Evolutionary conservation across 2,113 vertebrate genomes (phyloP).

Genomic region (Muscicapa adusta): DNA sequence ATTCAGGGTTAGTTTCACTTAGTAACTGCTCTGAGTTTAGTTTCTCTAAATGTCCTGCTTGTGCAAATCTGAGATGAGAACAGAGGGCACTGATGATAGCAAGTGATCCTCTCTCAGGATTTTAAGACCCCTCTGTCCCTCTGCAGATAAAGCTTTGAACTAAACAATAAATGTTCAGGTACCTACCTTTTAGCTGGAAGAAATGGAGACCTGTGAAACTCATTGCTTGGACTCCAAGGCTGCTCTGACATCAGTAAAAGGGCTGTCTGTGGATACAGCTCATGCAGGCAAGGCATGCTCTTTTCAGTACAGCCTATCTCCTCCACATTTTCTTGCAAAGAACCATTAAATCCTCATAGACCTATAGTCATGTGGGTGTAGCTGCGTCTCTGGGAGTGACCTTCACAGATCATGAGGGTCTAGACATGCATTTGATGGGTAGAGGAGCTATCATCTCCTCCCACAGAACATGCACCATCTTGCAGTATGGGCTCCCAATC

Average conservation of each 20-base stretch:
- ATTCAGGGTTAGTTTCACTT: not conserved
- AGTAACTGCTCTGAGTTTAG: not conserved
- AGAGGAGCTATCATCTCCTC: not conserved
- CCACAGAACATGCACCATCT: not conserved
- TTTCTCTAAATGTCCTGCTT: not conserved
- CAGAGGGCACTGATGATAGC: not conserved
- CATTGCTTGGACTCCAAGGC: not conserved
- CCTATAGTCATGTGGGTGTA: fast-evolving
- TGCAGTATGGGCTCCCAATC: not conserved
- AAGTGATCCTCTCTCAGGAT: not conserved
- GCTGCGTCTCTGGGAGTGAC: not conserved
- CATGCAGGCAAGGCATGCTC: not conserved
- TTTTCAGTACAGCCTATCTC: not conserved
- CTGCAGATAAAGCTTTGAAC: not conserved
- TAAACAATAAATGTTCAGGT: not conserved
- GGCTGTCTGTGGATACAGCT: not conserved
- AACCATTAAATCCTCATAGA: not conserved
- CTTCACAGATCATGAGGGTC: not conserved
- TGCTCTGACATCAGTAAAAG: not conserved
- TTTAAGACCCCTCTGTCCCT: not conserved
- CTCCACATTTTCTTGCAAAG: not conserved
- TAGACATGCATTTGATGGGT: not conserved
- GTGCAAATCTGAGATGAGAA: not conserved
- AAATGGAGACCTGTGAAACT: not conserved
- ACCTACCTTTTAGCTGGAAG: not conserved